phyloP scores from a whole-genome alignment of 2,797 vertebrate species.

The Aldrovandia affinis region DNA sequence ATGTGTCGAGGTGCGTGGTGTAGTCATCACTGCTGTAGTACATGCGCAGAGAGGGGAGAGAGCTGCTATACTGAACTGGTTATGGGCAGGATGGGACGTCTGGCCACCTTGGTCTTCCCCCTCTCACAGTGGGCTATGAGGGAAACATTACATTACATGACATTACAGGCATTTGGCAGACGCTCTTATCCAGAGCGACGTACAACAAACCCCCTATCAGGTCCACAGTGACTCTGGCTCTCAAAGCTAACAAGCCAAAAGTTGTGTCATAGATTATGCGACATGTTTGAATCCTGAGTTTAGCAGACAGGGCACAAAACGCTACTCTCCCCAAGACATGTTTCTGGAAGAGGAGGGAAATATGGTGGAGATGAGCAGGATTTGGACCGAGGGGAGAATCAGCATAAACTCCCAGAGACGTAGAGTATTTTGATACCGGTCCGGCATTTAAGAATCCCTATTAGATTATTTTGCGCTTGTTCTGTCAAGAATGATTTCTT shows the following conservation, averaged over 20 bases:
- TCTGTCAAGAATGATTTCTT: neutral
- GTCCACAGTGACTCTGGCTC: constrained; percentile 14
- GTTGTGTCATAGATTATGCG: constrained; percentile 28
- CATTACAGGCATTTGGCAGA: too few species aligned
- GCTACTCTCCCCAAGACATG: neutral
- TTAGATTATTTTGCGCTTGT: neutral
- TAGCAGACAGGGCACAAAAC: constrained; percentile 7
- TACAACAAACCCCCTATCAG: neutral
- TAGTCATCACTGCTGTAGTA: neutral
- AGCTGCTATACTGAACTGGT: constrained; percentile 6
- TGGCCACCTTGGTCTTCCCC: neutral
- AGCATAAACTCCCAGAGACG: neutral
- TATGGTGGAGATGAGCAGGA: neutral
- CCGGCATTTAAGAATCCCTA: neutral
- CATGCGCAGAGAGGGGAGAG: neutral
- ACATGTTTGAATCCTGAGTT: neutral
- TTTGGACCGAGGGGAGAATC: neutral
- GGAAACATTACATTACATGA: too few species aligned
- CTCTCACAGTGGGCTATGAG: neutral
- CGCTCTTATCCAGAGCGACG: too few species aligned
- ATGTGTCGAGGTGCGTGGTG: neutral
- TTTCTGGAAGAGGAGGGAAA: neutral
- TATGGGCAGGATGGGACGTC: constrained; percentile 10
- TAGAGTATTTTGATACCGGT: neutral
- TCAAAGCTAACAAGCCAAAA: constrained; percentile 15